phyloP scores from a whole-genome alignment of 2,113 vertebrate genomes.

The Odontesthes bonariensis region DNA sequence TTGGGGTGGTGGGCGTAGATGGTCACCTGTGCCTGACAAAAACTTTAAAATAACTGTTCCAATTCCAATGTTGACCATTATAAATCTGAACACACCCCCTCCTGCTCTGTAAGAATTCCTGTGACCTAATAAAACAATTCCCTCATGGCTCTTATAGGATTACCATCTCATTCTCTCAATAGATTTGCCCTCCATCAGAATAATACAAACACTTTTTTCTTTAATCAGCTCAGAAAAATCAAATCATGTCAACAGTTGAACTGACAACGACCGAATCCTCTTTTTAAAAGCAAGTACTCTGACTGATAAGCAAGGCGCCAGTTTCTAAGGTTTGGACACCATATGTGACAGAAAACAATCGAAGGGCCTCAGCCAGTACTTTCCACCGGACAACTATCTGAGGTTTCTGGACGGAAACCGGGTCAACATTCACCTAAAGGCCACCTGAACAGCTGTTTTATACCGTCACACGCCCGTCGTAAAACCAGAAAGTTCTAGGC shows the following conservation, averaged over 20 bases:
- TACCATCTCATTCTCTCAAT: background rate
- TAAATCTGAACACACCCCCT: no score
- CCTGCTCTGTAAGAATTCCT: no score
- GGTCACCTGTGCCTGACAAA: no score
- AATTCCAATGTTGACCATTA: no score
- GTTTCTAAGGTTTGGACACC: constrained; percentile 58
- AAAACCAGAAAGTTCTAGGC: constrained; percentile 53
- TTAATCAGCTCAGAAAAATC: no score
- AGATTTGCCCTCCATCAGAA: background rate
- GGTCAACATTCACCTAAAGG: constrained; percentile 23
- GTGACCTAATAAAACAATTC: no score
- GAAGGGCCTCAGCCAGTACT: constrained; percentile 58
- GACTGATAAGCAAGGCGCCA: constrained; percentile 8
- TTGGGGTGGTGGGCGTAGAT: no score
- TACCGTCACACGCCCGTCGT: background rate
- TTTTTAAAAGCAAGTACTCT: no score
- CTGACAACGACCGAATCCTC: no score
- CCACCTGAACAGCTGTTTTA: background rate
- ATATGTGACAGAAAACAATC: constrained; percentile 60
- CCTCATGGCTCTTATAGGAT: background rate
- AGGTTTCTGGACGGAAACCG: constrained; percentile 47
- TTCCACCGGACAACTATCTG: constrained; percentile 49
- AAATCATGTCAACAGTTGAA: no score
- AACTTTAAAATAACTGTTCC: no score
- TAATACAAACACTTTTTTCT: no score